phyloP scores from a whole-genome alignment of 1,140 invertebrate species.

The Sitodiplosis mosellana region DNA sequence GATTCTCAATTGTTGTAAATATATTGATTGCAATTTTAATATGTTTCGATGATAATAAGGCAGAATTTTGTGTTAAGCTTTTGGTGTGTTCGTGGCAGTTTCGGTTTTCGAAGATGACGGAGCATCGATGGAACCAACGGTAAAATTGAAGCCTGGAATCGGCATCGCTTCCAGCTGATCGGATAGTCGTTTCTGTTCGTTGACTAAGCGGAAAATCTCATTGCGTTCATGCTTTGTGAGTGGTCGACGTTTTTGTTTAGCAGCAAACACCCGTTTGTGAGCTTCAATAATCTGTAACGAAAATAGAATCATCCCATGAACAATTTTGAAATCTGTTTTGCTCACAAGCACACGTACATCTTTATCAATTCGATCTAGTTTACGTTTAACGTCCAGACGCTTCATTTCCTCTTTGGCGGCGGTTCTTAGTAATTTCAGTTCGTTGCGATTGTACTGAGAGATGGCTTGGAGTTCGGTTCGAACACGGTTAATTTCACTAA shows the following conservation, averaged over 20 bases:
- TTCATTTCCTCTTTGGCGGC: slow-evolving; percentile 43
- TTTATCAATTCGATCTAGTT: slow-evolving; percentile 44
- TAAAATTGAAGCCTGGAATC: not conserved
- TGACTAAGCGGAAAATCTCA: slow-evolving; percentile 43
- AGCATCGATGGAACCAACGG: no score
- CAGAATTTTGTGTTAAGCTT: no score
- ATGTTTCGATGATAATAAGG: no score
- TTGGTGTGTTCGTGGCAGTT: no score
- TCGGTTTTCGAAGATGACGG: no score
- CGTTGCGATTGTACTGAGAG: slow-evolving; percentile 46
- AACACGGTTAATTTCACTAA: slow-evolving; percentile 66
- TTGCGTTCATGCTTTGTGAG: slow-evolving; percentile 68
- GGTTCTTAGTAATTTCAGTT: slow-evolving; percentile 38
- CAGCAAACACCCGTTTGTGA: slow-evolving; percentile 53
- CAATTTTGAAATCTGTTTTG: not conserved
- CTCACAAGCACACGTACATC: slow-evolving; percentile 36
- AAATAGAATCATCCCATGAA: not conserved
- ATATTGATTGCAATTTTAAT: no score
- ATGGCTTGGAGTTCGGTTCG: slow-evolving; percentile 57
- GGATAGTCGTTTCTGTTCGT: slow-evolving; percentile 35
- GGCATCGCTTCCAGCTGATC: slow-evolving; percentile 27
- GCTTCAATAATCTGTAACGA: slow-evolving; percentile 36
- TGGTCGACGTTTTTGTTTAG: slow-evolving; percentile 60
- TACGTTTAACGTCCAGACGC: slow-evolving; percentile 45
- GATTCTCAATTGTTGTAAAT: no score